Conservation (phyloP, 2,888 invertebrate species). For the Rhaphigaster nebulosa region DNA sequence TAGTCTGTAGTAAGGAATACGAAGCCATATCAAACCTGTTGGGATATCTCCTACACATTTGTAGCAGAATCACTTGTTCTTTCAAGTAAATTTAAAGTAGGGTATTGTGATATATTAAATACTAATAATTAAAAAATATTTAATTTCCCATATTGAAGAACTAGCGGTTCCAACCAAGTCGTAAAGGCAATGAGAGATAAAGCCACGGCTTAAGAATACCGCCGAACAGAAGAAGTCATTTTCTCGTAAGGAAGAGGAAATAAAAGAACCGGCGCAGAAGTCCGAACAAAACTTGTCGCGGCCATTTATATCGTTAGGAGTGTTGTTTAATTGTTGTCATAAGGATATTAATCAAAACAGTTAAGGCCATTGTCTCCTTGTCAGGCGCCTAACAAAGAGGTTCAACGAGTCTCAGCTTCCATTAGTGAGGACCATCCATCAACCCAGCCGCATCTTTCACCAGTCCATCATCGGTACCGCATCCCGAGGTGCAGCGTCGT, state of each 20-base stretch:
- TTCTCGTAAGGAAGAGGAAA: not conserved
- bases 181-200: not conserved
- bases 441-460: conserved; percentile 16
- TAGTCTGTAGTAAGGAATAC: no score
- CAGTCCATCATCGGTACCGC: conserved; percentile 37
- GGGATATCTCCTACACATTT: no score
- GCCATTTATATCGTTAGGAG: conserved; percentile 17
- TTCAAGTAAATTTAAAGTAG: no score
- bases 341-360: conserved; percentile 18
- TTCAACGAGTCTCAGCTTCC: conserved; percentile 25
- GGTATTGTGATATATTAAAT: no score
- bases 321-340: conserved; percentile 36
- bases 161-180: not conserved
- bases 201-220: not conserved
- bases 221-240: not conserved
- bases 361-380: conserved; percentile 28
- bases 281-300: not conserved
- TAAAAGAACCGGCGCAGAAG: not conserved
- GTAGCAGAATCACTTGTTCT: no score
- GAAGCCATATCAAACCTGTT: no score
- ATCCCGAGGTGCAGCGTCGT: not conserved
- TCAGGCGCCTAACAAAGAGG: conserved; percentile 11
- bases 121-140: no score
- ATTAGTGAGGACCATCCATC: conserved; percentile 29
- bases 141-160: not conserved